Base-by-base conservation (phyloP, 2,797 vertebrate genomes). In the Tauraco hartlaubi region DNA sequence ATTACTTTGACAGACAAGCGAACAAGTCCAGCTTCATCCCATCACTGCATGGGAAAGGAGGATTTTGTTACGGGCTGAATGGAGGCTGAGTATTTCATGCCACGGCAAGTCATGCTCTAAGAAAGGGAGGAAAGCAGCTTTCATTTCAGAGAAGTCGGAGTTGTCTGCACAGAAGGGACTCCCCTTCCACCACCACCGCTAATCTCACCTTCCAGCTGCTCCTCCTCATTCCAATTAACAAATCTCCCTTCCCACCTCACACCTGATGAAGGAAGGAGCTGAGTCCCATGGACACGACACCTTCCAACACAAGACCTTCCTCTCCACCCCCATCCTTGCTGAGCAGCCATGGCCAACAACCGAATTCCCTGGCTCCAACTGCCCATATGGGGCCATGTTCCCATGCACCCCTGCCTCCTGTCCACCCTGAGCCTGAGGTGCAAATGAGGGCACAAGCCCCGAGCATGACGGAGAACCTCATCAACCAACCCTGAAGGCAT, bases 91-190 rank as follows among this genome's bases (percentile, higher is more conserved):
- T 80, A 80, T 91, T 88, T 88, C 56, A 83, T 61, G 68, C 81
- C 87, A 79, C 0, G 1, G 56, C 64, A 88, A 88, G 79, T 59
- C 63, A 90, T 44, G 54, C 75, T 48, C 31, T 64, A 75, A 75
- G 75, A 92, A 95, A 92, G 33, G 61, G 54, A 85, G 64, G 81
- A 88, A 94, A 93, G 69, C 54, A 83, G 92, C 87, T 95, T 94
- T 91, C 46, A 43, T 64, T 78, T 64, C 1, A 0, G 44, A 89
- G 68, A 56, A 67, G 54, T 31, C 25, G 1, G 58, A 91, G 81
- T 64, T 83, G 41, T 29, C 79, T 76, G 73, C 75, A 83, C 64
- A 71, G 76, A 54, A 92, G 58, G 72, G 51, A 85, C 61, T 73
- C 61, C 37, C 46, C 14, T 61, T 69, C 88, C 11, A n/a, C 15